These are phyloP conservation scores for Dromaius novaehollandiae DNA, from an alignment of 2,113 vertebrate species.

Conservation along the genomic window DNA sequence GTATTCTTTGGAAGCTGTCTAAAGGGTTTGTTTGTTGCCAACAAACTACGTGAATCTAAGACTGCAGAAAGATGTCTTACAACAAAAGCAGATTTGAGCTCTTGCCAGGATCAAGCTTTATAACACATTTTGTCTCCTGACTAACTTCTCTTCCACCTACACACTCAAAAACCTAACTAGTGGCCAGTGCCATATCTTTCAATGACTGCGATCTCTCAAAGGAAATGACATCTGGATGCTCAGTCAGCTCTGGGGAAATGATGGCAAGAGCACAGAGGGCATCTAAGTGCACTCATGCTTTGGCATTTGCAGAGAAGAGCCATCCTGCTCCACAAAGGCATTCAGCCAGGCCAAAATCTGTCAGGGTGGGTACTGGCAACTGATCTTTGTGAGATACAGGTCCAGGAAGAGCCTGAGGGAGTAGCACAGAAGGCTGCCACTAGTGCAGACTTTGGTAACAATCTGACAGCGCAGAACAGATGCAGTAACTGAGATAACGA, in stretches of 20 bases:
- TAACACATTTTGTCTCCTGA: not conserved
- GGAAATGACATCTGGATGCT: not conserved
- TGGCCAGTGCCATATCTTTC: not conserved
- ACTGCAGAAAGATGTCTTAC: not conserved
- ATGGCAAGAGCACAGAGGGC: not conserved
- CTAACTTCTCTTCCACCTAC: not conserved
- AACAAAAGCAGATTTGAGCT: not conserved
- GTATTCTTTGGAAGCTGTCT: not conserved
- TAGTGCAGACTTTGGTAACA: not conserved
- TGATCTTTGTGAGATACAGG: not conserved
- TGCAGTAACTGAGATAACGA: not conserved
- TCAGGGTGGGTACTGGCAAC: not conserved
- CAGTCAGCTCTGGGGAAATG: not conserved
- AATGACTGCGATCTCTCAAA: not conserved
- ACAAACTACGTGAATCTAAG: not conserved
- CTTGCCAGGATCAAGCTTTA: not conserved
- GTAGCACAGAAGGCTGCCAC: conserved; percentile 10
- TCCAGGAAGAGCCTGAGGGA: conserved; percentile 12
- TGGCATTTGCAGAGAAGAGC: not conserved
- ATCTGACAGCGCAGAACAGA: not conserved
- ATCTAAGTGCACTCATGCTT: not conserved
- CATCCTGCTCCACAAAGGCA: not conserved
- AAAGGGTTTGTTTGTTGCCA: not conserved
- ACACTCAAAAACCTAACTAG: not conserved
- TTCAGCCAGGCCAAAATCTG: not conserved